Conservation (phyloP, 2,113 vertebrate species). For the Piaya cayana region DNA sequence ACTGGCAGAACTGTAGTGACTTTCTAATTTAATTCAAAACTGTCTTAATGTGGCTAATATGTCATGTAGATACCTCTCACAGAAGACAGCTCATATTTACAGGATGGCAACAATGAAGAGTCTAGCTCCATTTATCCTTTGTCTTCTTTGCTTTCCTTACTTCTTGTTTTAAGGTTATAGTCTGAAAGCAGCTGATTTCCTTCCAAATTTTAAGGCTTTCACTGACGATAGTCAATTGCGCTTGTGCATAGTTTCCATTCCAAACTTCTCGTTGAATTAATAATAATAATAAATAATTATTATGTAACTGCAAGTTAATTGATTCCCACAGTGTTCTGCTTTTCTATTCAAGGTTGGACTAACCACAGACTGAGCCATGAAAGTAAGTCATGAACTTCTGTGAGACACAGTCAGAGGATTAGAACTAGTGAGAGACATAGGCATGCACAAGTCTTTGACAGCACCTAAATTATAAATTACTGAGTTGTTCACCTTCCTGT, state of each 20-base stretch:
- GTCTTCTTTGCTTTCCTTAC: background rate
- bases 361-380: background rate
- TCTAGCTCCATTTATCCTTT: background rate
- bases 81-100: background rate
- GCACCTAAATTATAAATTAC: background rate
- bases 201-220: background rate
- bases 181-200: background rate
- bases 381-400: background rate
- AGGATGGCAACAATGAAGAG: background rate
- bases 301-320: background rate
- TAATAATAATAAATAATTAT: background rate
- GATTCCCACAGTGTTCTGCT: background rate
- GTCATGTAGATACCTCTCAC: background rate
- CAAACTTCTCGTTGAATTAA: background rate
- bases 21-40: background rate
- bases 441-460: background rate
- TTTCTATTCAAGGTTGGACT: background rate
- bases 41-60: fast-evolving
- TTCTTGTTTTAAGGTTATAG: background rate
- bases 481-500: background rate
- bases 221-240: background rate
- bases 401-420: background rate
- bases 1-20: background rate
- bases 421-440: background rate
- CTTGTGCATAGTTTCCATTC: background rate